phyloP scores from a whole-genome alignment of 2,113 vertebrate species.

The Epinephelus lanceolatus region DNA sequence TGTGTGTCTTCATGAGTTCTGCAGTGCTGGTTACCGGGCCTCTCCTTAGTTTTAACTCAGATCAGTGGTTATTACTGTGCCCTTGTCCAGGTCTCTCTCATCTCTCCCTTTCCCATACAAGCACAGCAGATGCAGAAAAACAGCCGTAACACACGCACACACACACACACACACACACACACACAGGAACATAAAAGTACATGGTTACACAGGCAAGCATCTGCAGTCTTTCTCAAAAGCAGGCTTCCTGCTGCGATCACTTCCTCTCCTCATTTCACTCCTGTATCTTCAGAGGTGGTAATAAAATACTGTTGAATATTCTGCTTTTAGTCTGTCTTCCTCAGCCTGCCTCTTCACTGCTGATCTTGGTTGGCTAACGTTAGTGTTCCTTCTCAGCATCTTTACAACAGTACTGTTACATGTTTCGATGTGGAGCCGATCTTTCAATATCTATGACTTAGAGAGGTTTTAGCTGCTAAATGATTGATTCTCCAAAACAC shows the following conservation, averaged over 20 bases:
- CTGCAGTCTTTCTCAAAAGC: slow-evolving; percentile 38
- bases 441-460: neutral
- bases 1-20: slow-evolving; percentile 33
- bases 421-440: neutral
- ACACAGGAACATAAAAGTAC: slow-evolving; percentile 4
- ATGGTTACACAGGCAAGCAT: slow-evolving; percentile 27
- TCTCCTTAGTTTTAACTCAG: slow-evolving; percentile 76
- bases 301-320: slow-evolving; percentile 49
- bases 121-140: slow-evolving; percentile 22
- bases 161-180: neutral
- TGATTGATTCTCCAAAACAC: neutral
- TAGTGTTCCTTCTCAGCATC: neutral
- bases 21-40: slow-evolving; percentile 65
- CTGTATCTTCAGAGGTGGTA: slow-evolving; percentile 36
- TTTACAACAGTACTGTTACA: neutral
- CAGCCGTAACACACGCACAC: slow-evolving; percentile 13
- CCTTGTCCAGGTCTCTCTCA: slow-evolving; percentile 71
- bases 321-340: slow-evolving; percentile 4
- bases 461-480: neutral
- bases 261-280: slow-evolving; percentile 47
- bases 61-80: slow-evolving; percentile 83
- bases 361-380: neutral
- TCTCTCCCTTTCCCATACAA: slow-evolving; percentile 22
- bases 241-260: slow-evolving; percentile 41
- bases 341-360: neutral